Conservation (phyloP, 2,797 vertebrate genomes). For the Loriculus beryllinus region DNA sequence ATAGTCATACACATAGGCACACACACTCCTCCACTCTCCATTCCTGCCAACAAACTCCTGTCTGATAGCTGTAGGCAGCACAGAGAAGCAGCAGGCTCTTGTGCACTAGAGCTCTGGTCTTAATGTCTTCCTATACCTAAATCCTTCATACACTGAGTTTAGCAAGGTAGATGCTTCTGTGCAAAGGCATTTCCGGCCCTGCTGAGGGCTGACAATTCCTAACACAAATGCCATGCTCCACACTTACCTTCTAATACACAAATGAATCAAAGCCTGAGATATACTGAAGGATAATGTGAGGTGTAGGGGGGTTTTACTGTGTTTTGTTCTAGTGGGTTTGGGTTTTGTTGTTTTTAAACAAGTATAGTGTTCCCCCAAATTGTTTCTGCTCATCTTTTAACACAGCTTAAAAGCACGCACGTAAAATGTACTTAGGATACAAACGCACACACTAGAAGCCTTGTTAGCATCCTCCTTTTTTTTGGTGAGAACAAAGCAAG, state of each 20-base stretch:
- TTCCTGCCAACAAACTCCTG: background rate
- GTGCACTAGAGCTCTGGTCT: background rate
- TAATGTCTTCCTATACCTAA: background rate
- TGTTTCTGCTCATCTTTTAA: background rate
- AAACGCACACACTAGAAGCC: background rate
- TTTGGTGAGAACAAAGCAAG: slow-evolving; percentile 46
- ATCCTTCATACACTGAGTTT: background rate
- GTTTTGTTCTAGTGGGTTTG: background rate
- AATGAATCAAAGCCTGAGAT: background rate
- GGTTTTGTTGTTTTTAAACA: background rate
- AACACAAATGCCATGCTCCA: background rate
- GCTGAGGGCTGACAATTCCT: background rate
- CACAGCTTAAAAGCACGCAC: background rate
- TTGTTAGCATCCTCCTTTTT: slow-evolving; percentile 30
- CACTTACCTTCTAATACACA: background rate
- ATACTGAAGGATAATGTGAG: background rate
- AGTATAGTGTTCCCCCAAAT: background rate
- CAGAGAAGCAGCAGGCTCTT: background rate
- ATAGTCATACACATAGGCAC: rapidly evolving
- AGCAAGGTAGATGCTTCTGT: background rate
- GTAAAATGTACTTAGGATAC: background rate
- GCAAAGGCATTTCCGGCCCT: background rate
- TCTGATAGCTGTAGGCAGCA: background rate
- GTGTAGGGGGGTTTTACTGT: rapidly evolving
- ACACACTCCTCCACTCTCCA: background rate